Evolutionary conservation across 2,797 vertebrate species (phyloP).

Genomic region (Pygocentrus nattereri): DNA sequence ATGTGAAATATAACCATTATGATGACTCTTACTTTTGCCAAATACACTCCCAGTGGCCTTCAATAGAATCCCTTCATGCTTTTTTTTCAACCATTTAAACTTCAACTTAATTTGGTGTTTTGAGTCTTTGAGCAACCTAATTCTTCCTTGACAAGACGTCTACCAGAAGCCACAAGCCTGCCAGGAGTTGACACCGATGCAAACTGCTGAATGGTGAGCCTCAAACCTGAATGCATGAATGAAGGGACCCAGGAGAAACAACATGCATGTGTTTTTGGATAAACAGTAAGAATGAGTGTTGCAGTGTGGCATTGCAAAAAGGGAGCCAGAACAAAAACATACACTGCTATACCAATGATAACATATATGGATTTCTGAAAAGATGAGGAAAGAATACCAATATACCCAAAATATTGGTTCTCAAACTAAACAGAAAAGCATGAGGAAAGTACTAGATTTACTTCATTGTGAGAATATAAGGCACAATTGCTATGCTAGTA

Average conservation of each 20-base stretch:
- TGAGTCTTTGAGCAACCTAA: not conserved
- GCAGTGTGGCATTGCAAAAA: not conserved
- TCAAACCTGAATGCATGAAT: not conserved
- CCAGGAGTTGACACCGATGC: not conserved
- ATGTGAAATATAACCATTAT: too few relatives aligned
- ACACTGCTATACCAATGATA: not conserved
- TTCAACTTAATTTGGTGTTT: too few relatives aligned
- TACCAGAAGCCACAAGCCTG: not conserved
- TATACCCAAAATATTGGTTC: too few relatives aligned
- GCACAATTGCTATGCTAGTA: not conserved
- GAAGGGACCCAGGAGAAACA: not conserved
- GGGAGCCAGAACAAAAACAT: too few relatives aligned
- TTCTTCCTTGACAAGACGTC: not conserved
- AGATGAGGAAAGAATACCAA: not conserved
- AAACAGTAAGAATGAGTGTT: not conserved
- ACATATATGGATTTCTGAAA: not conserved
- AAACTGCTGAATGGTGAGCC: not conserved
- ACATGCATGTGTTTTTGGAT: not conserved
- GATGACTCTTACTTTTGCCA: too few relatives aligned
- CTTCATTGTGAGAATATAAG: too few relatives aligned
- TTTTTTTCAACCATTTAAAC: not conserved
- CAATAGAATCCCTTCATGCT: too few relatives aligned
- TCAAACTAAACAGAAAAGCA: too few relatives aligned
- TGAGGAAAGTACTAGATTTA: too few relatives aligned
- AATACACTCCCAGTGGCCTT: too few relatives aligned